Evolutionary conservation across 2,888 invertebrate genomes (phyloP).

Genomic region (Leptinotarsa tumamoca): DNA sequence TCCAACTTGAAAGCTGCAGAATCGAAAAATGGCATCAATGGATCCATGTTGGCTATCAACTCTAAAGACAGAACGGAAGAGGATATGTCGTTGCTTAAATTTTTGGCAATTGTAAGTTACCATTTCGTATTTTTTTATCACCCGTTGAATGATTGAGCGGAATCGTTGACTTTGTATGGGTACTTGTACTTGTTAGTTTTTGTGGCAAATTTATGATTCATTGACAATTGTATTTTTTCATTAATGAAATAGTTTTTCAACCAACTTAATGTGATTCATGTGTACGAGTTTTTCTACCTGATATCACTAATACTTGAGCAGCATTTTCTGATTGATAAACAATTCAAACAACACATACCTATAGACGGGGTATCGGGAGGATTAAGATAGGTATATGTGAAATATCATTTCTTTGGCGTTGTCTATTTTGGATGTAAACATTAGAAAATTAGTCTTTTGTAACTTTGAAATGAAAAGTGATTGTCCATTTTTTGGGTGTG

Average conservation of each 20-base stretch:
- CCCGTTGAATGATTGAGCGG: background rate
- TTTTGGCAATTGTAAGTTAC: constrained; percentile 83
- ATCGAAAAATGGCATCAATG: constrained; percentile 52
- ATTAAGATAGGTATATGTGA: too few relatives aligned
- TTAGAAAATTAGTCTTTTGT: too few relatives aligned
- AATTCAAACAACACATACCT: too few relatives aligned
- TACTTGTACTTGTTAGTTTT: constrained; percentile 11
- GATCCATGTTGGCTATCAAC: constrained; percentile 41
- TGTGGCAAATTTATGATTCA: background rate
- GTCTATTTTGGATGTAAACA: too few relatives aligned
- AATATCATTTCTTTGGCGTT: too few relatives aligned
- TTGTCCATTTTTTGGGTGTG: too few relatives aligned
- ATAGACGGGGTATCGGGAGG: too few relatives aligned
- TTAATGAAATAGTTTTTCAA: background rate
- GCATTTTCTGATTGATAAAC: too few relatives aligned
- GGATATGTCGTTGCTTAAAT: constrained; percentile 74
- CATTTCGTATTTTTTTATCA: background rate
- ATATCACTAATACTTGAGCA: background rate
- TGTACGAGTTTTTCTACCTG: background rate
- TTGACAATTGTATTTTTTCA: background rate
- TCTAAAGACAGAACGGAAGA: constrained; percentile 58
- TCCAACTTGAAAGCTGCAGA: constrained; percentile 53
- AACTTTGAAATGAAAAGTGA: too few relatives aligned
- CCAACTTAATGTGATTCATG: background rate
- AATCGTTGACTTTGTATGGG: too few relatives aligned